A percentile compares a stretch with the other conserved stretches of the same genome.
These are phyloP conservation scores for Ctenomys sociabilis DNA, from an alignment of 2,113 vertebrate species.

Conservation along the genomic window DNA sequence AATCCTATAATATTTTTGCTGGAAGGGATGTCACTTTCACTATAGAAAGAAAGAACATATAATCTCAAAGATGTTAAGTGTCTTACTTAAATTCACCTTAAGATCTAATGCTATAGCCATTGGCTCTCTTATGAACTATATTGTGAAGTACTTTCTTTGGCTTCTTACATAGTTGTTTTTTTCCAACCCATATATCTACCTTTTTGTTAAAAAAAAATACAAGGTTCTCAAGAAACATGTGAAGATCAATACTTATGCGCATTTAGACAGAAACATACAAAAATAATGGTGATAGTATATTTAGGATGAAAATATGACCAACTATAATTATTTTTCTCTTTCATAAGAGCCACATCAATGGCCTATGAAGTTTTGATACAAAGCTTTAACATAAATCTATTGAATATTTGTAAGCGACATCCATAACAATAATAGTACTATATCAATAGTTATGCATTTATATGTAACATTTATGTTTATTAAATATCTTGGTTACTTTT, in stretches of 20 bases:
- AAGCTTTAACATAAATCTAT: not conserved
- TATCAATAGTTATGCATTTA: not conserved
- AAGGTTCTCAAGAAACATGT: not conserved
- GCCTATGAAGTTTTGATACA: not conserved
- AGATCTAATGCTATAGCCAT: not conserved
- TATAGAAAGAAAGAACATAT: not conserved
- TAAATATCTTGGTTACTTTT: not conserved
- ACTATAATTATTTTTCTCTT: not conserved
- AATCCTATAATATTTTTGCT: not conserved
- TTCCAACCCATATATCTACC: not conserved
- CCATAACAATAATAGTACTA: not conserved
- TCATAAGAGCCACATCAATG: not conserved
- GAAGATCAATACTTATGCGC: not conserved
- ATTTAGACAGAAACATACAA: not conserved
- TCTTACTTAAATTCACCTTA: not conserved
- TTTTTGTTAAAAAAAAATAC: not conserved
- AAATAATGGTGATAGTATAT: fast-evolving
- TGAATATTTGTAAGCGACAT: not conserved
- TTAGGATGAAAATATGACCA: not conserved
- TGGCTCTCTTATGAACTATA: not conserved
- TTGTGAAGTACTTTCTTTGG: not conserved
- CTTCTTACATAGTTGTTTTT: not conserved
- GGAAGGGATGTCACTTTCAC: not conserved
- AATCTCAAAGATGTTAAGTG: conserved; percentile 5
- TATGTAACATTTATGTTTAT: not conserved